A percentile compares a stretch with the other conserved stretches of the same genome.
Conservation (phyloP, 2,113 vertebrate genomes). For the Xenopus laevis region DNA sequence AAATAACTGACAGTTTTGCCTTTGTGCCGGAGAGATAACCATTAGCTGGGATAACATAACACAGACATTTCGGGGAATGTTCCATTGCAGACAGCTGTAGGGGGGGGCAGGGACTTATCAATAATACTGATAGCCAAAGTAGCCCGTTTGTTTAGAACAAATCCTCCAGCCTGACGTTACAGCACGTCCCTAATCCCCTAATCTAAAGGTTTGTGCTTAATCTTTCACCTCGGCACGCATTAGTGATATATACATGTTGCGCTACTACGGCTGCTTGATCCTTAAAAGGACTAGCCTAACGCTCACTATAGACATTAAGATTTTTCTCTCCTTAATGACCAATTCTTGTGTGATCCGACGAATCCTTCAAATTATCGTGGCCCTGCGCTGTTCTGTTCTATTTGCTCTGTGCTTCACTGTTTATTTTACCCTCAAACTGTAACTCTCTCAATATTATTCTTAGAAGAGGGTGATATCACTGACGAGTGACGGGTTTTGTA, state of each 20-base stretch:
- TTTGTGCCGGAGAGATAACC: constrained; percentile 71
- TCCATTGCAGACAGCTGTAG: constrained; percentile 71
- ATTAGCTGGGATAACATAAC: constrained; percentile 70
- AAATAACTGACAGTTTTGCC: constrained; percentile 74
- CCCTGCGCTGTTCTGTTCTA: constrained; percentile 10
- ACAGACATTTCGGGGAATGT: constrained; percentile 78
- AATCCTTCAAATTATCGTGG: too few species aligned
- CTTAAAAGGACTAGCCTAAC: too few species aligned
- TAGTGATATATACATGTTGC: too few species aligned
- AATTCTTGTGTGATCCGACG: too few species aligned
- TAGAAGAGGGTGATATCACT: neutral
- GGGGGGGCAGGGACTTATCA: constrained; percentile 53
- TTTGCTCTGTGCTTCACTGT: constrained; percentile 63
- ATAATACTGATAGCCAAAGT: constrained; percentile 49
- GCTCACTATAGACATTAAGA: too few species aligned
- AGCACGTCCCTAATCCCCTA: too few species aligned
- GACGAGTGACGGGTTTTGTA: neutral
- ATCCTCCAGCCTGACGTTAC: too few species aligned
- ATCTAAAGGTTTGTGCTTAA: too few species aligned
- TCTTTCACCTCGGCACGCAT: too few species aligned
- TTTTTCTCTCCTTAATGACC: too few species aligned
- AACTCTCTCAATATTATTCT: constrained; percentile 34
- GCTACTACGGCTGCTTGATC: too few species aligned
- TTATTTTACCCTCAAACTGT: constrained; percentile 52
- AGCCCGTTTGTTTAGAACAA: constrained; percentile 45